Conservation (phyloP, 1,140 invertebrate species). For the Ptiloglossa arizonensis region DNA sequence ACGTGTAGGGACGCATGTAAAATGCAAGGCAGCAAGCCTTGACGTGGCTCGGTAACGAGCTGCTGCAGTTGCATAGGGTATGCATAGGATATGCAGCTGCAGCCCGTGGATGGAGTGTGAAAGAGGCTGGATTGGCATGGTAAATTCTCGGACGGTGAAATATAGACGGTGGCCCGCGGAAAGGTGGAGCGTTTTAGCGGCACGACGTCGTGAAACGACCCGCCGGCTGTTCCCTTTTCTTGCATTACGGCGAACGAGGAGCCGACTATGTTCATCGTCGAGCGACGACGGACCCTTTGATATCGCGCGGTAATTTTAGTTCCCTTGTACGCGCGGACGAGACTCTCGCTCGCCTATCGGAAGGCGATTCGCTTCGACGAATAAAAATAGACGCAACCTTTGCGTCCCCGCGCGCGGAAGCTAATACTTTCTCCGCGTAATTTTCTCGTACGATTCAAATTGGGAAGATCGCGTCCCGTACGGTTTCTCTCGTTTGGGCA, state of each 20-base stretch:
- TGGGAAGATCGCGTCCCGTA: no score
- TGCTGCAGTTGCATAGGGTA: conserved; percentile 59
- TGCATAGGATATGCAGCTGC: conserved; percentile 52
- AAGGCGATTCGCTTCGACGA: conserved; percentile 19
- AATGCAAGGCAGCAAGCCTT: conserved; percentile 66
- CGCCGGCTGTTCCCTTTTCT: background rate
- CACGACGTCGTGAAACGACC: background rate
- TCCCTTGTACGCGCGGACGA: background rate
- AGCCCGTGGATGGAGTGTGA: conserved; percentile 47
- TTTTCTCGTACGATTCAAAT: background rate
- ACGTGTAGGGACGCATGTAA: conserved; percentile 68
- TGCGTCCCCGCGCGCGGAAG: background rate
- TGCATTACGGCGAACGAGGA: background rate
- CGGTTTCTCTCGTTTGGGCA: no score
- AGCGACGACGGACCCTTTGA: conserved; percentile 5
- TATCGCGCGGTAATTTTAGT: conserved; percentile 39
- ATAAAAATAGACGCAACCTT: conserved; percentile 49
- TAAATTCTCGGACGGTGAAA: conserved; percentile 57
- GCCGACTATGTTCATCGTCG: background rate
- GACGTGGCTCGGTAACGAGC: conserved; percentile 64
- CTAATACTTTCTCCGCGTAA: conserved; percentile 1
- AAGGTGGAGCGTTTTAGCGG: background rate
- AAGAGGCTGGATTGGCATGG: conserved; percentile 58
- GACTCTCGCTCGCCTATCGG: background rate
- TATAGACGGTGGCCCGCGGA: conserved; percentile 19